These are phyloP conservation scores for Netelia melanura DNA, from an alignment of 2,888 invertebrate species.

Conservation along the genomic window DNA sequence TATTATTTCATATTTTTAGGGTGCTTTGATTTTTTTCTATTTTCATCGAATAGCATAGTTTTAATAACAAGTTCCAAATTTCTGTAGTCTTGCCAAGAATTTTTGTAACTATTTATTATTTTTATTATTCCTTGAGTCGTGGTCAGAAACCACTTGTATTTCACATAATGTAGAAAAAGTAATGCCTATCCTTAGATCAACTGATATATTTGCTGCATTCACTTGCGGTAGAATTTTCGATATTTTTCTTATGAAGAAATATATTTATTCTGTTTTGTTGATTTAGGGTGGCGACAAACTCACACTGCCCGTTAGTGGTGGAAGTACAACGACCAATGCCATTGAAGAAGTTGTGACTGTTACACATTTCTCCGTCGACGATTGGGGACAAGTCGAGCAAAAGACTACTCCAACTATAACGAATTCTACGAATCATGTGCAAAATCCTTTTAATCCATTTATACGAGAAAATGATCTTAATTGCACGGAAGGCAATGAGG, in stretches of 20 bases:
- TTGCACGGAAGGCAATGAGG: conserved; percentile 73
- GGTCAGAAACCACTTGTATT: conserved; percentile 22
- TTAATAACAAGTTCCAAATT: background rate
- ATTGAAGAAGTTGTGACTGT: conserved; percentile 87
- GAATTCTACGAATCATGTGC: conserved; percentile 80
- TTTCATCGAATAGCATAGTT: background rate
- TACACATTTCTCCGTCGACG: conserved; percentile 86
- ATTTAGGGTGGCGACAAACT: conserved; percentile 89
- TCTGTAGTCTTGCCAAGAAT: background rate
- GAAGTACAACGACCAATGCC: conserved; percentile 73
- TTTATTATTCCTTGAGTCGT: conserved; percentile 5
- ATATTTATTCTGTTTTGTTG: conserved; percentile 70
- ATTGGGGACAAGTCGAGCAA: conserved; percentile 86
- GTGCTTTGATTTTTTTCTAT: background rate
- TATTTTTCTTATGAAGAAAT: background rate
- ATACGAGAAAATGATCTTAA: conserved; percentile 74
- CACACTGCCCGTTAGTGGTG: conserved; percentile 88
- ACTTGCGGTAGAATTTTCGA: conserved; percentile 4
- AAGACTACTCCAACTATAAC: conserved; percentile 81
- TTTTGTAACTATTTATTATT: background rate
- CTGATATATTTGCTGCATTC: conserved; percentile 5
- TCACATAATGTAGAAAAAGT: conserved; percentile 5
- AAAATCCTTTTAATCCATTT: conserved; percentile 84
- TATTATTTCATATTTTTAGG: conserved; percentile 2
- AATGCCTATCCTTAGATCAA: background rate